Base-by-base conservation (phyloP, 2,797 vertebrate species). In the Ispidina picta region DNA sequence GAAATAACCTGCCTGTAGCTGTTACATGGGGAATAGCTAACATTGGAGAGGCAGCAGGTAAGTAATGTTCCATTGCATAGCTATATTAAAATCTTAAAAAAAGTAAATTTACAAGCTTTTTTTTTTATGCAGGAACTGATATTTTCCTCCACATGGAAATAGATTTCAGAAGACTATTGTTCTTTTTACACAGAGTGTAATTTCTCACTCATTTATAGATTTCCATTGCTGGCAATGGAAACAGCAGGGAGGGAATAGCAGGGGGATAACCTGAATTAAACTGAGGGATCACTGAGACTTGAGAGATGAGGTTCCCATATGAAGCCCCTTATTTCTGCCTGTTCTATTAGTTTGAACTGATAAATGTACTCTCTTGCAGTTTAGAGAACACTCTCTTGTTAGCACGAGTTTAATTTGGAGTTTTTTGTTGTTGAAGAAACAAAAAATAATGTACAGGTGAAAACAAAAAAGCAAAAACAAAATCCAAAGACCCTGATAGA, bases 401-500 rank as follows among this genome's bases (percentile, higher is more conserved):
- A 43, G 9, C 68, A 70, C 80, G 70, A 83, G 20, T 58, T 89
- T 87, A 10, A 23, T 91, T 89, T 76, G 54, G 79, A 35, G 3
- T 20, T 37, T 75, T 58, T 62, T 49, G 77, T 88, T 86, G 23
- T 88, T 86, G 23, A 49, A 51, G 56, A 76, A 88, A 78, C 35
- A 81, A 83, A 77, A 91, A 72, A 89, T 16, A 51, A 70, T 74
- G 49, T 92, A 87, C 80, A 92, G 81, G 51, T 51, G 16, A 51
- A 18, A 52, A 28, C n/a, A 52, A 52, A 51, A 26, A 51, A 86
- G 5, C 11, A 96, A 97, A 55, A 83, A 37, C 13, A 55, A 83
- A 96, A 82, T 97, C 98, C 97, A 98, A 98, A 98, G 97, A 97
- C 85, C 94, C 90, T 89, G 48, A 91, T 41, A 96, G 71, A 96